Evolutionary conservation across 2,797 vertebrate species (phyloP).

Genomic region (Scomberomorus guttatus): DNA sequence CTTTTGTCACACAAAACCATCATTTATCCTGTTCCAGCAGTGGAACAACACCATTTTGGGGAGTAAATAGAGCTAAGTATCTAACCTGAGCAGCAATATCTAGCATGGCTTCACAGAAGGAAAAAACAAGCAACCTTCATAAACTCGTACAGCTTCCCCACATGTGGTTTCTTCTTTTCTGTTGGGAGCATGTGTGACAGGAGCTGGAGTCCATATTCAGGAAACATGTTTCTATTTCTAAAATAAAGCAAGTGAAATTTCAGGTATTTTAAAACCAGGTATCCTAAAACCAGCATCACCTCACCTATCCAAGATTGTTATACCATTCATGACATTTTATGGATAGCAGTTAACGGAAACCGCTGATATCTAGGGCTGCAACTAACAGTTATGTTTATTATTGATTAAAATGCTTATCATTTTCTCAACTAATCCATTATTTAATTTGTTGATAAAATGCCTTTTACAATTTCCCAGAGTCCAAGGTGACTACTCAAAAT

Average conservation of each 20-base stretch:
- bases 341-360: not conserved
- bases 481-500: not conserved
- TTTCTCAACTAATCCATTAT: not conserved
- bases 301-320: not conserved
- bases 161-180: not conserved
- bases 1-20: not conserved
- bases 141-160: too few species aligned
- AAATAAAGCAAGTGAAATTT: not conserved
- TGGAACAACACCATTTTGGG: not conserved
- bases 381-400: not conserved
- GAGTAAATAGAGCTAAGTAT: not conserved
- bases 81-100: not conserved
- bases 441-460: not conserved
- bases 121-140: not conserved
- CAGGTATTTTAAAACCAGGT: not conserved
- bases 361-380: not conserved
- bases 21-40: slow-evolving; percentile 5
- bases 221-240: not conserved
- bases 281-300: not conserved
- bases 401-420: not conserved
- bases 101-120: not conserved
- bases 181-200: not conserved
- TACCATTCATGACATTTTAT: not conserved
- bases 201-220: not conserved
- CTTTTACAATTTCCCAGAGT: not conserved